Evolutionary conservation across 2,113 vertebrate genomes (phyloP).

Genomic region (Chionomys nivalis): DNA sequence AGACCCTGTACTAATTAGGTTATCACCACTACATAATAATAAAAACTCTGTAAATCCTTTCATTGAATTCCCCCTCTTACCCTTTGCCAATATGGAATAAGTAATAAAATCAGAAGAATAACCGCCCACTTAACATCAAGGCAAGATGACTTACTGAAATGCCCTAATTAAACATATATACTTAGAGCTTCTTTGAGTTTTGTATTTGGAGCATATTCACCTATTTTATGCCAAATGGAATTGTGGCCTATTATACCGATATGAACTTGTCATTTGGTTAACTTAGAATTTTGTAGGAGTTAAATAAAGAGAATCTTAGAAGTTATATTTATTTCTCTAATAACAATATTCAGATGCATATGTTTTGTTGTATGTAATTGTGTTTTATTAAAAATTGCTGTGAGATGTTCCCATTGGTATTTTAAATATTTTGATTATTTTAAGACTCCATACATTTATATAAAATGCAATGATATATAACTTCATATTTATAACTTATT

Average conservation of each 20-base stretch:
- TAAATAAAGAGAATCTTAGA: not conserved
- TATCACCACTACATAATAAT: not conserved
- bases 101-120: not conserved
- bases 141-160: not conserved
- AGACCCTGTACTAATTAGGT: not conserved
- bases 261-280: not conserved
- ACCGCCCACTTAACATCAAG: not conserved
- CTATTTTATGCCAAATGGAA: not conserved
- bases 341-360: not conserved
- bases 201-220: not conserved
- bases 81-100: not conserved
- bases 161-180: not conserved
- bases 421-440: slow-evolving; percentile 57
- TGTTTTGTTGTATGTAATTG: not conserved
- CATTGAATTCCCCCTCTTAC: not conserved
- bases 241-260: not conserved
- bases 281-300: not conserved
- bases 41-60: not conserved
- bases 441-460: slow-evolving; percentile 28
- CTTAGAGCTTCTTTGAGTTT: not conserved
- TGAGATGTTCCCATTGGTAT: slow-evolving; percentile 58
- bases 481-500: slow-evolving; percentile 70
- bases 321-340: not conserved
- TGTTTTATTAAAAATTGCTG: slow-evolving; percentile 65
- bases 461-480: slow-evolving; percentile 73